Percentiles rank a stretch among this genome's conserved stretches.
phyloP scores from a whole-genome alignment of 2,113 vertebrate genomes.

The Neomonachus schauinslandi region DNA sequence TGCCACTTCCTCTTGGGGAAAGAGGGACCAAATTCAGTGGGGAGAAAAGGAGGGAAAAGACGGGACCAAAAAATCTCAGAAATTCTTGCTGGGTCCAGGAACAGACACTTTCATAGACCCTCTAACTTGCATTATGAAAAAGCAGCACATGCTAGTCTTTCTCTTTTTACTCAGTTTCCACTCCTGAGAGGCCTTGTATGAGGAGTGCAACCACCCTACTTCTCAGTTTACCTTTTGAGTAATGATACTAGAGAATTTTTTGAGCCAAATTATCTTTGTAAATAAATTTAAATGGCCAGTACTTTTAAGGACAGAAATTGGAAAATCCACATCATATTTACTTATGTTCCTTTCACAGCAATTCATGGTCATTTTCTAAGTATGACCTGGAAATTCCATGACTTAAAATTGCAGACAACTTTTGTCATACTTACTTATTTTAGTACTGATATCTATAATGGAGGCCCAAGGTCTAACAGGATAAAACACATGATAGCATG shows the following conservation, averaged over 20 bases:
- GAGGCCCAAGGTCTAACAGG: background rate
- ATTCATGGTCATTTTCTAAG: background rate
- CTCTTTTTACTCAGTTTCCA: background rate
- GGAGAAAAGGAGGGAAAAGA: background rate
- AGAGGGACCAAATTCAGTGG: background rate
- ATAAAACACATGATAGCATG: background rate
- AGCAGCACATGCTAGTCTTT: accelerated
- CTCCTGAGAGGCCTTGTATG: background rate
- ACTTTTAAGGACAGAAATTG: background rate
- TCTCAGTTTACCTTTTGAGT: background rate
- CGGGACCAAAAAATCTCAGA: background rate
- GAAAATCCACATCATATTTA: background rate
- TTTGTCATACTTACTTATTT: background rate
- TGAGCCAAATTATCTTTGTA: constrained; percentile 18
- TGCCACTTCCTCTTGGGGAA: background rate
- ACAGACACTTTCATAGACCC: background rate
- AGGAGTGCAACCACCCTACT: background rate
- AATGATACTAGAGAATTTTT: background rate
- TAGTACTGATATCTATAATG: background rate
- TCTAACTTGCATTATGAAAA: background rate
- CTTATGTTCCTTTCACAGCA: background rate
- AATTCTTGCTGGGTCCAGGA: background rate
- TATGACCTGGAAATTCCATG: background rate
- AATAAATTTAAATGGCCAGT: background rate
- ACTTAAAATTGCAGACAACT: background rate